Base-by-base conservation (phyloP, 2,113 vertebrate species). In the Pollimyrus isidori region DNA sequence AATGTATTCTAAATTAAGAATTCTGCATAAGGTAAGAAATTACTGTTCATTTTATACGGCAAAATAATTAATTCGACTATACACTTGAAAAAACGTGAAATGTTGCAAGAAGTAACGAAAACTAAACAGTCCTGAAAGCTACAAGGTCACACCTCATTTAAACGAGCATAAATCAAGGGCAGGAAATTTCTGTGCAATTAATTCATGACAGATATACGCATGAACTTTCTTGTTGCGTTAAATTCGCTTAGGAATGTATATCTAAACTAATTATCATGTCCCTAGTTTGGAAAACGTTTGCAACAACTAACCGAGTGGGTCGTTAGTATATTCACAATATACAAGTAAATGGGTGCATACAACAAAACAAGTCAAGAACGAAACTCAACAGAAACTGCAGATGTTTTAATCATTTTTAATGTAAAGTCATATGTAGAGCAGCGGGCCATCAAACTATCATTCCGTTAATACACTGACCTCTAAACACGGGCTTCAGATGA, bases 401-500 rank as follows among this genome's bases (percentile, higher is more conserved):
- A 9, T 50, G 83, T 30, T 49, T 86, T 48, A 49, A 50, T 86
- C n/a, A 6, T 85, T 10, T n/a, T 48, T 83, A 49, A 48, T 0
- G 45, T 52, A 19, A 56, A 26, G 23, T 46, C 11, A 52, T 52
- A 86, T 3, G n/a, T 50, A 26, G 19, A 53, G 50, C 48, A 87
- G 2, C 4, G 5, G n/a, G 9, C 0, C 21, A 50, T 1, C n/a
- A 10, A 52, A 50, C 26, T 87, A 87, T 30, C 85, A 39, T 50
- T 26, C 50, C 30, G 17, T 35, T n/a, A 42, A 53, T 30, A 39
- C 85, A 53, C n/a, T 87, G 95, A 96, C 95, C 95, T 96, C 95
- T 92, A 94, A 73, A 73, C 0, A n/a, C 62, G 73, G 91, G 88
- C 87, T 91, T 73, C 0, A 58, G 49, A 26, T 7, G 3, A 49